Evolutionary conservation across 2,797 vertebrate species (phyloP), one percentile per base, ranked within the genome.

Genomic region (Acipenser ruthenus): DNA sequence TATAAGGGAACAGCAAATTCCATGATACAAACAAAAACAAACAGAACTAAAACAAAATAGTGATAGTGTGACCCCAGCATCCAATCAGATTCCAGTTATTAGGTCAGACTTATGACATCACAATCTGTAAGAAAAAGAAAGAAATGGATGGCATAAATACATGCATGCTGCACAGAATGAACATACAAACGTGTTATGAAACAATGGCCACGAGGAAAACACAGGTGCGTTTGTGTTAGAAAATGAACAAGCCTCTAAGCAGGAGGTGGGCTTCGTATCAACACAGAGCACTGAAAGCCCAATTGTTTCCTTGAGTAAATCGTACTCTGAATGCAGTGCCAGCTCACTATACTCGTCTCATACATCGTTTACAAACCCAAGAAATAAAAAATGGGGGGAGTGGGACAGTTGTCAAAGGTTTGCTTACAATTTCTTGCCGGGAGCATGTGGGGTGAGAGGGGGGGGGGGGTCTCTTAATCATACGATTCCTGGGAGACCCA

Each of bases 101-200:
- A 82, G 83, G 76, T 85, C 82, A 88, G 87, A 91, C 86, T 88
- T 92, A 85, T 92, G 92, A 90, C 91, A 94, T 94, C 93, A 95
- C 91, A 95, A 95, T 93, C 94, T 95, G 94, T 75, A 92, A 94
- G 83, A 91, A 85, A 93, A 87, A 84, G 90, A 88, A 86, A 86
- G 80, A 88, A 83, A 92, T 4, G 87, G 88, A 86, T 85, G 88
- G 82, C 80, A 74, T 91, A 88, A 94, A 93, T 90, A 86, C 88
- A 90, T 77, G 78, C 83, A 15, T 74, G 84, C 84, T 79, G 83
- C 79, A 83, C 66, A 79, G 70, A 73, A 72, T 77, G 68, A 71
- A 72, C 15, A 60, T 64, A 70, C 7, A 51, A 70, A 37, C 37
- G 4, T 5, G 37, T 5, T 4, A 37, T 4, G 37, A 5, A 37